These are phyloP conservation scores for Maconellicoccus hirsutus DNA, from an alignment of 1,140 invertebrate genomes.

Conservation along the genomic window DNA sequence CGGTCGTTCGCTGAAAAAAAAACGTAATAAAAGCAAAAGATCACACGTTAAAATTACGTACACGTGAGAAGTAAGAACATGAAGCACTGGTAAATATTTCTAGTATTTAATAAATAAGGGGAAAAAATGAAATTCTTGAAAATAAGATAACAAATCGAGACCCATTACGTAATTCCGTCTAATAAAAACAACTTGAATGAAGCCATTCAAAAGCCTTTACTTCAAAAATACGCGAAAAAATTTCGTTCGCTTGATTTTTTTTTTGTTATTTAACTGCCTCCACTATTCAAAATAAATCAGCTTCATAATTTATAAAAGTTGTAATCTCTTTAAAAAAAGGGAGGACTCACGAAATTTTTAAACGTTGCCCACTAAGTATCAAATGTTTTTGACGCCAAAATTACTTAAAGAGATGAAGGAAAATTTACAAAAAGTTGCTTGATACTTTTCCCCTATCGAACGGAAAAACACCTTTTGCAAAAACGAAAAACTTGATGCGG, in stretches of 20 bases:
- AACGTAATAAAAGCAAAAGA: too few relatives aligned
- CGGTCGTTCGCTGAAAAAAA: too few relatives aligned
- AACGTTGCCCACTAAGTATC: neutral
- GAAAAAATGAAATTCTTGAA: too few relatives aligned
- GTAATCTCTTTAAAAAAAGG: neutral
- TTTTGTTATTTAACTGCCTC: neutral
- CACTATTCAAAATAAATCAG: neutral
- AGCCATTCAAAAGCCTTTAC: neutral
- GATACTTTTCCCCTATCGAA: neutral
- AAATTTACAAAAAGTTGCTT: constrained; percentile 1
- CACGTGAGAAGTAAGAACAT: too few relatives aligned
- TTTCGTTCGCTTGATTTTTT: neutral
- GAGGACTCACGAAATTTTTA: neutral
- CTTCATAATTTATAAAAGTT: constrained; percentile 1
- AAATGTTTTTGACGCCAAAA: neutral
- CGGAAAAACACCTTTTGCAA: neutral
- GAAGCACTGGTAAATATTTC: too few relatives aligned
- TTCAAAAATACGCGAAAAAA: neutral
- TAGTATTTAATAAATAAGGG: too few relatives aligned
- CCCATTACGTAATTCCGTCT: too few relatives aligned
- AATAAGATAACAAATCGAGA: too few relatives aligned
- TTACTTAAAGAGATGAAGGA: neutral
- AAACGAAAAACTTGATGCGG: constrained; percentile 3
- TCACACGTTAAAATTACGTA: too few relatives aligned
- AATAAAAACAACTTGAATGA: too few relatives aligned